Base-by-base conservation (phyloP, 64 coral and sea anemone species). In the Anthopleura sola region DNA sequence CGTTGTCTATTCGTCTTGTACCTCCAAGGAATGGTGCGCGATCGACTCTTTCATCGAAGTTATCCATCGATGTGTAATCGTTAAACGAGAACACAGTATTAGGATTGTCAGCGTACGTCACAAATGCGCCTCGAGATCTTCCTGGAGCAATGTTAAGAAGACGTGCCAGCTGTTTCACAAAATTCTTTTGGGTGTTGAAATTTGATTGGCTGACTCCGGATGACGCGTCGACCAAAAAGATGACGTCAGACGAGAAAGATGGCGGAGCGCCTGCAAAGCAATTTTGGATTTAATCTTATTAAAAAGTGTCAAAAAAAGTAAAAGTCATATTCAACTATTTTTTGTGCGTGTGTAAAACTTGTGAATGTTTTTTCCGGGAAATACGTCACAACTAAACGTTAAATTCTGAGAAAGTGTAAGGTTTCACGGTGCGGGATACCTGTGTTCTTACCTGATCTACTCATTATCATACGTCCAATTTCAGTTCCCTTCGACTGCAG, bases 171-270 rank as follows among this genome's bases (percentile, higher is more conserved):
- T 55, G 85, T 82, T 91, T 91, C 5, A 91, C 76, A 17, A 86
- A 86, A 24, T 86, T 51, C 47, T 81, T 91, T 82, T 91, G 84
- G 12, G 47, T 37, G 18, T 48, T 38, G 66, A 91, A 86, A 48
- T 91, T 33, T 6, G 76, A 60, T 23, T 44, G 36, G 19, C 60
- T 86, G 28, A 91, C 84, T 56, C 56, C 83, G 7, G 36, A 37
- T 6, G 89, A 85, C 5, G 83, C 64, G 12, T 91, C 89, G 3
- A 91, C 16, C 15, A 91, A 75, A 49, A 91, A 91, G 76, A 86
- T 82, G 26, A 91, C 78, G 56, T 91, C 89, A 49, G 89, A 81
- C 47, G 76, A 60, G 40, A 86, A 91, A 79, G 76, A 79, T 46
- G 76, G 36, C 14, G 76, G 76, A 44, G 76, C 76, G 3, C 76